Evolutionary conservation across 1,140 invertebrate species (phyloP).

Genomic region (Elysia chlorotica): DNA sequence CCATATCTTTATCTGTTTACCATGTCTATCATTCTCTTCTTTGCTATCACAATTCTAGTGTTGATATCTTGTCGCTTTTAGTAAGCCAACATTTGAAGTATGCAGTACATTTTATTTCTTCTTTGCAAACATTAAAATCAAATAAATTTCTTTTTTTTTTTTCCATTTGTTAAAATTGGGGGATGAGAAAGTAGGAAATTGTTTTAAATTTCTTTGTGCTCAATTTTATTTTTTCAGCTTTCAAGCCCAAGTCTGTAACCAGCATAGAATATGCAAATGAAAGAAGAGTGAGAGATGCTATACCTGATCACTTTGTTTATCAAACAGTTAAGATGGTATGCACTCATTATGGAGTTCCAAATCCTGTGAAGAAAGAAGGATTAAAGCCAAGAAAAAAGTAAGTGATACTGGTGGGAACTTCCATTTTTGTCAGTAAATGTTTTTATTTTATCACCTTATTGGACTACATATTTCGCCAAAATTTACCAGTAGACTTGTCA

Average conservation of each 20-base stretch:
- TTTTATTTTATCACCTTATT: not conserved
- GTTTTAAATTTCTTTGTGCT: not conserved
- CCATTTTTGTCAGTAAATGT: not conserved
- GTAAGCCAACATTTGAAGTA: no score
- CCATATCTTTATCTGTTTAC: no score
- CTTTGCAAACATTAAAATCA: no score
- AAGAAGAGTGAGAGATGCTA: constrained; percentile 7
- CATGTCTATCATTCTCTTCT: no score
- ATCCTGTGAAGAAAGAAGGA: no score
- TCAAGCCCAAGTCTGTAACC: constrained; percentile 16
- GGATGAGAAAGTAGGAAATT: not conserved
- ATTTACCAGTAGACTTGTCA: not conserved
- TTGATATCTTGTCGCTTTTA: no score
- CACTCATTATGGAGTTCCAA: constrained; percentile 9
- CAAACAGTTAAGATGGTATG: constrained; percentile 17
- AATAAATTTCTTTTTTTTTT: not conserved
- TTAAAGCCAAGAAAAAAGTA: not conserved
- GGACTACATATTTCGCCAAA: not conserved
- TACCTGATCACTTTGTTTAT: constrained; percentile 15
- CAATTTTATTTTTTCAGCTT: no score
- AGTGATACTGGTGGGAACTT: not conserved
- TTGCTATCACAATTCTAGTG: not conserved
- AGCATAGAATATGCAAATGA: constrained; percentile 21
- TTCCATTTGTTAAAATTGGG: not conserved
- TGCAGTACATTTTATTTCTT: no score